These are phyloP conservation scores for Sipha maydis DNA, from an alignment of 2,888 invertebrate species.

Conservation along the genomic window DNA sequence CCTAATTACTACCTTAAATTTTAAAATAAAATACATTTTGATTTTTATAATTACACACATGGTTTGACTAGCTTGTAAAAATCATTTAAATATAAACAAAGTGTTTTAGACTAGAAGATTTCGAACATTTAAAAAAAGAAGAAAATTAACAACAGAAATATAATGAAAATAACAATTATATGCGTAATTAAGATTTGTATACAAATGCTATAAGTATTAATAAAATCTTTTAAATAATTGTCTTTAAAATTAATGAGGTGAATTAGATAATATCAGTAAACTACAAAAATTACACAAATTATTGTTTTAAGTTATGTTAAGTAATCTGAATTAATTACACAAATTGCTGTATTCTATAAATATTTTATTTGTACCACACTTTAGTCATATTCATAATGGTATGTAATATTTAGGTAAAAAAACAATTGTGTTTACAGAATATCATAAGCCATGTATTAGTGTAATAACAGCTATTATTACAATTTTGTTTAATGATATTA, in stretches of 20 bases:
- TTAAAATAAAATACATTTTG: neutral
- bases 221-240: neutral
- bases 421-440: neutral
- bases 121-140: constrained; percentile 26
- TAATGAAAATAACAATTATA: neutral
- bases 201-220: neutral
- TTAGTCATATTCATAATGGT: neutral
- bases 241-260: neutral
- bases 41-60: constrained; percentile 6
- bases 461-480: neutral
- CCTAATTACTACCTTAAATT: neutral
- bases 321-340: neutral
- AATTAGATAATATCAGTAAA: neutral
- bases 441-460: neutral
- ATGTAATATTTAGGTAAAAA: neutral
- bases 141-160: neutral
- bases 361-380: neutral
- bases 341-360: neutral
- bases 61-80: constrained; percentile 37
- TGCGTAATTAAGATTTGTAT: neutral
- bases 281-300: neutral
- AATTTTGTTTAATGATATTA: neutral
- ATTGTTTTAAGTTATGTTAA: neutral
- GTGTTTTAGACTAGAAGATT: constrained; percentile 14
- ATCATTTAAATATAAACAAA: neutral